Evolutionary conservation across 2,797 vertebrate species (phyloP), one percentile per base, ranked within the genome.

Genomic region (Florisuga fusca): DNA sequence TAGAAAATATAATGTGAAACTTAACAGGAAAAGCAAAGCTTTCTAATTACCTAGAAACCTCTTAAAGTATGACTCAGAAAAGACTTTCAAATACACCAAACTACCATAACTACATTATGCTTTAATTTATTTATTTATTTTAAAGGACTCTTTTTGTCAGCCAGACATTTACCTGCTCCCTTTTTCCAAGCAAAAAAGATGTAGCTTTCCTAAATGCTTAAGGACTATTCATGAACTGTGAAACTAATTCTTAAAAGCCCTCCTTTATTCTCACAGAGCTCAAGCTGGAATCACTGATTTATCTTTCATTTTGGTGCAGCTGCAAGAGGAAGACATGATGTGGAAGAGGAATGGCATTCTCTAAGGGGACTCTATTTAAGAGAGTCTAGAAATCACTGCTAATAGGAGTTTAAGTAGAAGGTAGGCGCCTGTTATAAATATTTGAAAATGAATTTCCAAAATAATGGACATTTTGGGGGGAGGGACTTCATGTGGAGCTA

Each of bases 11-110:
- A 19, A 48, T 33, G 6, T 74, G 29, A 86, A 81, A 80, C 6
- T 81, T 74, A 64, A 80, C 20, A 84, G 29, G 54, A 31, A 71
- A 91, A 66, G 12, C 3, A 57, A 68, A 85, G 62, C 38, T 80
- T 92, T 54, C 54, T 72, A 87, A 86, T 85, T 61, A 91, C 46
- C 41, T 84, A 89, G 58, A 93, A 91, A 73, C 23, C 75, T 77
- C 23, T 74, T 63, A 61, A 83, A 59, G 26, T 7, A 2, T 58
- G 10, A 69, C 26, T 38, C 43, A 69, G 46, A 62, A 90, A 75
- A 8, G 5, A 64, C 23, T 74, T 73, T 81, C 45, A 34, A 91
- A 86, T 33, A 43, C 10, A 58, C 1, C 8, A 54, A 50, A 51
- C 20, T 41, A 55, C 6, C 11, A 51, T 55, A 43, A 46, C 21